Evolutionary conservation across 2,888 invertebrate species (phyloP).

Genomic region (Strigamia crassipes): DNA sequence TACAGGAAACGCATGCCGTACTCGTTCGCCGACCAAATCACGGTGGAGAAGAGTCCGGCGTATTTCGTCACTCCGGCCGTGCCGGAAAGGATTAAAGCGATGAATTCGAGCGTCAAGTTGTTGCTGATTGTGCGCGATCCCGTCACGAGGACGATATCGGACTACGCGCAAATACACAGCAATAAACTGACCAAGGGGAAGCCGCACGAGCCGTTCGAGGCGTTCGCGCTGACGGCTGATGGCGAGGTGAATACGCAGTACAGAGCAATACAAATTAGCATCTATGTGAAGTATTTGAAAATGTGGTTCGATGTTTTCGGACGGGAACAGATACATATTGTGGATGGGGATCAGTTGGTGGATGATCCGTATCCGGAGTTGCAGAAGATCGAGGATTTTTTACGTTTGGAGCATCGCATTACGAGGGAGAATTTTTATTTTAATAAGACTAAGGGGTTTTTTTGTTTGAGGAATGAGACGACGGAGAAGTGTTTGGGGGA

Average conservation of each 20-base stretch:
- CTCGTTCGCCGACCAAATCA: conserved; percentile 87
- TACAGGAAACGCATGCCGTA: conserved; percentile 93
- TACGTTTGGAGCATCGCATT: conserved; percentile 73
- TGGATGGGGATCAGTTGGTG: conserved; percentile 90
- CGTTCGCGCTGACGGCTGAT: conserved; percentile 57
- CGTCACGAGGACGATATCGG: conserved; percentile 92
- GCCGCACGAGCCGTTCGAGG: conserved; percentile 68
- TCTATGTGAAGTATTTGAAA: conserved; percentile 88
- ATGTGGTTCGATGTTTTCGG: conserved; percentile 92
- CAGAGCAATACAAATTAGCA: conserved; percentile 68
- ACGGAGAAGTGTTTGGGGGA: conserved; percentile 83
- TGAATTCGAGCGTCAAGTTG: conserved; percentile 90
- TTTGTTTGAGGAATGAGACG: conserved; percentile 67
- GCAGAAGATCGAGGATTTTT: conserved; percentile 82
- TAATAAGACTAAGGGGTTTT: conserved; percentile 95
- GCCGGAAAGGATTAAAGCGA: conserved; percentile 87
- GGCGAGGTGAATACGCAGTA: conserved; percentile 60
- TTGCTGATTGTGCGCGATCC: conserved; percentile 94
- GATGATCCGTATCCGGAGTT: conserved; percentile 87
- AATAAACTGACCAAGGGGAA: conserved; percentile 54
- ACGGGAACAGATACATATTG: conserved; percentile 86
- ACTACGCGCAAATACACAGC: conserved; percentile 90
- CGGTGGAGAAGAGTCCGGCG: conserved; percentile 96
- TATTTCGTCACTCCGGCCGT: conserved; percentile 96
- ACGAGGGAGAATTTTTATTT: conserved; percentile 90